Conservation (phyloP, 2,113 vertebrate genomes). For the Platichthys flesus region DNA sequence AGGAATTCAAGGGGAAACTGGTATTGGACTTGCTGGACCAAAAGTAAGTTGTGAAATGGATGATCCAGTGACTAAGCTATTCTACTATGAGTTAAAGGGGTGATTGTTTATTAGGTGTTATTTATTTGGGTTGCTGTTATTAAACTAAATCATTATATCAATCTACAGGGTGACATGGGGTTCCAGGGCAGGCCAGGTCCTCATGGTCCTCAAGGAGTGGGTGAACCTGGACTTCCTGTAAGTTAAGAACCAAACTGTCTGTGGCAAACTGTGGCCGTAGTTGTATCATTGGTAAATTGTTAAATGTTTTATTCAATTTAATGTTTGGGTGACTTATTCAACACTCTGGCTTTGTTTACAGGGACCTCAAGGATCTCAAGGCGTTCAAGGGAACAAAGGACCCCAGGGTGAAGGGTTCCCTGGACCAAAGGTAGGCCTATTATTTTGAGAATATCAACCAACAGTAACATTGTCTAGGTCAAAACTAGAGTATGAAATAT, state of each 20-base stretch:
- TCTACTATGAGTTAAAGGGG: neutral
- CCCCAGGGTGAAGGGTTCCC: slow-evolving; percentile 88
- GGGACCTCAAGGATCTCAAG: slow-evolving; percentile 91
- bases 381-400: slow-evolving; percentile 89
- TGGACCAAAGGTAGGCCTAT: slow-evolving; percentile 86
- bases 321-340: neutral
- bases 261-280: neutral
- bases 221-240: slow-evolving; percentile 88
- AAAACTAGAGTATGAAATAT: neutral
- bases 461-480: neutral
- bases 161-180: slow-evolving; percentile 87
- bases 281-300: neutral
- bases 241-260: slow-evolving; percentile 58
- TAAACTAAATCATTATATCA: slow-evolving; percentile 12
- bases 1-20: slow-evolving; percentile 89
- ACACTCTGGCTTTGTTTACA: slow-evolving; percentile 62
- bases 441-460: neutral
- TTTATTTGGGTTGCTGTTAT: neutral
- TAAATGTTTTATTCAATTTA: neutral
- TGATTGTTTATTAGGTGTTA: neutral
- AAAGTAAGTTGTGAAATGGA: slow-evolving; percentile 79
- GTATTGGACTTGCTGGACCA: slow-evolving; percentile 87
- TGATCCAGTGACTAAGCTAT: neutral
- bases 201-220: slow-evolving; percentile 85
- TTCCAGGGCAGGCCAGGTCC: slow-evolving; percentile 87